A percentile compares a stretch with the other conserved stretches of the same genome.
These are phyloP conservation scores for Penelope pileata DNA, from an alignment of 2,113 vertebrate species.

Conservation along the genomic window DNA sequence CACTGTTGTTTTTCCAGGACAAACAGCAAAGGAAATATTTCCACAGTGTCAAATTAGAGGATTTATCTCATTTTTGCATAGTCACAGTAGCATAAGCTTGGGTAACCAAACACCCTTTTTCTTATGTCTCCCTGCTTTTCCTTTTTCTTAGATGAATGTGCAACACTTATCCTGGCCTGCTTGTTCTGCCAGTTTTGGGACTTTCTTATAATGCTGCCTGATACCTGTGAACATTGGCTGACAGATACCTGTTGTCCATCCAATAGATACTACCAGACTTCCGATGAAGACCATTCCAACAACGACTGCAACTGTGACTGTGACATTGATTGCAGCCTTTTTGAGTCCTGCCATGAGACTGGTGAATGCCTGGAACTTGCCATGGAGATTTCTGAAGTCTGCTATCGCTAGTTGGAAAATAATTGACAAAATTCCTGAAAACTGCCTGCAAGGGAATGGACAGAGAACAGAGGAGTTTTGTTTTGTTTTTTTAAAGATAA, in stretches of 20 bases:
- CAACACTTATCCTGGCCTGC: conserved; percentile 83
- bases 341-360: conserved; percentile 81
- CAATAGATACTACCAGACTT: conserved; percentile 77
- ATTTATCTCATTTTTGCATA: not conserved
- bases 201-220: conserved; percentile 84
- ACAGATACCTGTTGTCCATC: conserved; percentile 78
- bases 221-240: conserved; percentile 77
- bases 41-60: not conserved
- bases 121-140: conserved; percentile 38
- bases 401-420: conserved; percentile 72
- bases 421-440: not conserved
- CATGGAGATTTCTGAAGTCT: conserved; percentile 85
- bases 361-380: conserved; percentile 83
- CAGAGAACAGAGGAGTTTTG: not conserved
- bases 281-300: conserved; percentile 45
- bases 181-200: conserved; percentile 86
- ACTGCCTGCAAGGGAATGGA: not conserved
- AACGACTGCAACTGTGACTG: conserved; percentile 79
- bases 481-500: not conserved
- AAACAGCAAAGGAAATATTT: not conserved
- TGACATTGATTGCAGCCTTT: conserved; percentile 81
- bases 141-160: conserved; percentile 80
- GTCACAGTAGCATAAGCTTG: not conserved
- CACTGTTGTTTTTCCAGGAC: not conserved
- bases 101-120: not conserved